Evolutionary conservation across 2,113 vertebrate species (phyloP), one percentile per base, ranked within the genome.

Genomic region (Sterna hirundo): DNA sequence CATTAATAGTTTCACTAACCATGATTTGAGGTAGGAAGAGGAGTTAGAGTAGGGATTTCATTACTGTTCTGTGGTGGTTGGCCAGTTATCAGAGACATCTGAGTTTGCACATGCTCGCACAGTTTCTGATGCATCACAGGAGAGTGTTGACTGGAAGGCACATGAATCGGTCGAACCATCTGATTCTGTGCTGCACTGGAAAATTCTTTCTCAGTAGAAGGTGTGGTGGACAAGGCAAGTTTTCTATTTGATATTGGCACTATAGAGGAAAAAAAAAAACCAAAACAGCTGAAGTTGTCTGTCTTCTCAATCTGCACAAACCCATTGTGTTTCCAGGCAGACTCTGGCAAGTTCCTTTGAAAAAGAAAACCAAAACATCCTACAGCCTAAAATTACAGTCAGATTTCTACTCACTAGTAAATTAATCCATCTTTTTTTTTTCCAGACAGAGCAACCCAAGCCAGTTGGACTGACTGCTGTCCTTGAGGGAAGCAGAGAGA

Each of bases 71-170:
- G 94, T 76, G 92, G 58, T 78, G 92, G 38, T 15, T 95, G 96
- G 64, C 72, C 83, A 82, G 93, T 96, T 65, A 98, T 64, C 75
- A 97, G 79, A 91, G 97, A 98, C 98, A 98, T 98, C 51, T 98
- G 98, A 60, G 98, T 98, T 55, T 98, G 97, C 40, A 98, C 96
- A 26, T 97, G 97, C 62, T 98, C 97, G 7, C 86, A 98, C 40
- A 97, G 89, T 38, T 97, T 97, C 83, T 98, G 96, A 74, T 96
- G 97, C 3, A 75, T 86, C 51, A 90, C 90, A 38, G 98, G 96
- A 92, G 98, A 97, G 51, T 90, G 95, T 1, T 97, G 94, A 70
- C 86, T 96, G 78, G 93, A 97, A 87, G 97, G 97, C 58, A 96
- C 91, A 42, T 65, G 77, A 32, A 94, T 8, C 27, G 97, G 84